Conservation (phyloP, 2,113 vertebrate genomes). For the Lethenteron camtschaticum region DNA sequence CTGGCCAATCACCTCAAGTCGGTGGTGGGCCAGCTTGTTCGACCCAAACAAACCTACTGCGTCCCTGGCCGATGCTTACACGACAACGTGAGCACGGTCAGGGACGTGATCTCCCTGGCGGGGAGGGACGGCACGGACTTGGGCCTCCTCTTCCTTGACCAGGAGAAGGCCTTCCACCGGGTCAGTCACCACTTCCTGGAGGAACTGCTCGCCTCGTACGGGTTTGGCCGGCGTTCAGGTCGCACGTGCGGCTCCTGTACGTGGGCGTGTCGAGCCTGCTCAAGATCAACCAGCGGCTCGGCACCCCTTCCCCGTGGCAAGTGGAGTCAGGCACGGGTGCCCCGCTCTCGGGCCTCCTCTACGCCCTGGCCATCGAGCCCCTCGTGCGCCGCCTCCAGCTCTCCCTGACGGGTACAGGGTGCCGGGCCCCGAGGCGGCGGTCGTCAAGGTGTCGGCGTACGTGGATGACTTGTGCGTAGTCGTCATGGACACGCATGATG, state of each 20-base stretch:
- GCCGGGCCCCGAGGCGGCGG: too few relatives aligned
- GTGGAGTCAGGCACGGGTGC: neutral
- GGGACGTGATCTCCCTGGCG: neutral
- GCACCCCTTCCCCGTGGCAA: neutral
- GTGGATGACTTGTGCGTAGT: too few relatives aligned
- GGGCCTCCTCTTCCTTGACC: neutral
- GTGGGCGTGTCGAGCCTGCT: neutral
- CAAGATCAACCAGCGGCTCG: constrained; percentile 3
- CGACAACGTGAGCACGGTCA: neutral
- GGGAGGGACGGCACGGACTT: neutral
- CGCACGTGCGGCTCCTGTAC: neutral
- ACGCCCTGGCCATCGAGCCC: too few relatives aligned
- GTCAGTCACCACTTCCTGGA: neutral
- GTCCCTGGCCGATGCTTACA: neutral
- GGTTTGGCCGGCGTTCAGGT: neutral
- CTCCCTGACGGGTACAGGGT: too few relatives aligned
- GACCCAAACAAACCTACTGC: neutral
- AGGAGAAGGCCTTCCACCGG: constrained; percentile 2
- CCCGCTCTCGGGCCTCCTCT: too few relatives aligned
- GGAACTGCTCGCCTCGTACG: neutral
- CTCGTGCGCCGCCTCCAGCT: too few relatives aligned
- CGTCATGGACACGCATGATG: too few relatives aligned
- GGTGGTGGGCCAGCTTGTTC: neutral
- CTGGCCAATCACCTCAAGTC: neutral
- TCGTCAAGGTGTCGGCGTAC: too few relatives aligned